phyloP scores from a whole-genome alignment of 2,113 vertebrate genomes.

The Bagarius yarrelli region DNA sequence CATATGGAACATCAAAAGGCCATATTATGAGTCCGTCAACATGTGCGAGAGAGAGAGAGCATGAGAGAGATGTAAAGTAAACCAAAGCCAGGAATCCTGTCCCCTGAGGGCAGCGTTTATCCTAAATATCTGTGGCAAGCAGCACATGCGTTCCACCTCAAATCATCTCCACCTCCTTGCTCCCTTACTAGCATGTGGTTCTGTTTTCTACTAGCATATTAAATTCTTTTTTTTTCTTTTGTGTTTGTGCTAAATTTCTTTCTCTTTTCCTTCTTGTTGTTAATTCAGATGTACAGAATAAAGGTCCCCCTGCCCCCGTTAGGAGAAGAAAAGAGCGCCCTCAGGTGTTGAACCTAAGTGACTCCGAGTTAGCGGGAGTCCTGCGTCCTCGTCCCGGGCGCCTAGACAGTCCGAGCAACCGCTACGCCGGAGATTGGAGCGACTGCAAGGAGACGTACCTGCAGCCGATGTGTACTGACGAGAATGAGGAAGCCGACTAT shows the following conservation, averaged over 20 bases:
- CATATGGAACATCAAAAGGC: conserved; percentile 27
- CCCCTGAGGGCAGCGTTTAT: conserved; percentile 2
- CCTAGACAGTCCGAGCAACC: conserved; percentile 94
- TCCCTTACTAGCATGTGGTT: neutral
- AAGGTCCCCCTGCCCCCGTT: conserved; percentile 69
- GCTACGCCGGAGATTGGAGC: conserved; percentile 97
- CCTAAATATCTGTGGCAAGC: neutral
- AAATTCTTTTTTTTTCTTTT: neutral
- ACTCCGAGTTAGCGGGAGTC: conserved; percentile 72
- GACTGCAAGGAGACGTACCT: conserved; percentile 85
- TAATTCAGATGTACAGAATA: conserved; percentile 69
- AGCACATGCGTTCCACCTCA: neutral
- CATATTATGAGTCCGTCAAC: neutral
- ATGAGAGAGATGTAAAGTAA: conserved; percentile 12
- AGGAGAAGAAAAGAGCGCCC: conserved; percentile 86
- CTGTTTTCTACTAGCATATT: neutral
- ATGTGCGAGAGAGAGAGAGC: neutral
- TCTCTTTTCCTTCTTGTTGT: conserved; percentile 52
- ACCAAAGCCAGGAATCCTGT: conserved; percentile 5
- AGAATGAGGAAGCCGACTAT: conserved; percentile 83
- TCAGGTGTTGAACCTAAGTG: conserved; percentile 82
- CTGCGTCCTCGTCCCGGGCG: conserved; percentile 81
- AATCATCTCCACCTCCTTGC: neutral
- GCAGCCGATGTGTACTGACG: conserved; percentile 63
- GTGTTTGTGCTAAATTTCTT: neutral